A percentile compares a stretch with the other conserved stretches of the same genome.
These are phyloP conservation scores for Eupithecia pulchellata DNA, from an alignment of 2,888 invertebrate genomes.

Conservation along the genomic window DNA sequence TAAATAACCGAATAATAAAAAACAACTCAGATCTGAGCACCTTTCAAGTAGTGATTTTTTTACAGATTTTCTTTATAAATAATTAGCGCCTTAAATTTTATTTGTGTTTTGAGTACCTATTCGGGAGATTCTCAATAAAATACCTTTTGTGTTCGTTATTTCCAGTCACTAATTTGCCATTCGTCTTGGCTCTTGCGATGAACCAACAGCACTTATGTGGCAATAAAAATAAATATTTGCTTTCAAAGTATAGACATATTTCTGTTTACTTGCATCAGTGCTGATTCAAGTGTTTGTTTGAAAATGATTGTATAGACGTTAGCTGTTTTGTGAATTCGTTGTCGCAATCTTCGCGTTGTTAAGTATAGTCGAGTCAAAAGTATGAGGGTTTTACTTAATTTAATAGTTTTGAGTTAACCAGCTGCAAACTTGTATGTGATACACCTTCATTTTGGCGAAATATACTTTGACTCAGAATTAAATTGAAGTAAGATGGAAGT, in stretches of 20 bases:
- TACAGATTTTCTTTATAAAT: not conserved
- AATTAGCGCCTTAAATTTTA: not conserved
- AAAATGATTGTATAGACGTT: slow-evolving; percentile 22
- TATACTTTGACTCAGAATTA: no score
- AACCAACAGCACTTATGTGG: slow-evolving; percentile 41
- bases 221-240: slow-evolving; percentile 44
- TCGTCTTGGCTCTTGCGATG: slow-evolving; percentile 40
- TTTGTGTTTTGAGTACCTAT: no score
- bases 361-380: no score
- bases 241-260: slow-evolving; percentile 26
- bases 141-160: no score
- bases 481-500: no score
- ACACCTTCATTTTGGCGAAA: no score
- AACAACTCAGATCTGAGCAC: not conserved
- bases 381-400: no score
- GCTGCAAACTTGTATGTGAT: no score
- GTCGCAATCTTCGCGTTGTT: slow-evolving; percentile 9
- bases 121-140: no score
- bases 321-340: slow-evolving; percentile 12
- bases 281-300: slow-evolving; percentile 31
- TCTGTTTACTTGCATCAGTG: slow-evolving; percentile 25
- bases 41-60: not conserved
- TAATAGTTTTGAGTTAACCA: no score
- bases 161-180: slow-evolving; percentile 41
- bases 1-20: not conserved